Base-by-base conservation (phyloP, 2,797 vertebrate species). In the Austrolebias charrua region DNA sequence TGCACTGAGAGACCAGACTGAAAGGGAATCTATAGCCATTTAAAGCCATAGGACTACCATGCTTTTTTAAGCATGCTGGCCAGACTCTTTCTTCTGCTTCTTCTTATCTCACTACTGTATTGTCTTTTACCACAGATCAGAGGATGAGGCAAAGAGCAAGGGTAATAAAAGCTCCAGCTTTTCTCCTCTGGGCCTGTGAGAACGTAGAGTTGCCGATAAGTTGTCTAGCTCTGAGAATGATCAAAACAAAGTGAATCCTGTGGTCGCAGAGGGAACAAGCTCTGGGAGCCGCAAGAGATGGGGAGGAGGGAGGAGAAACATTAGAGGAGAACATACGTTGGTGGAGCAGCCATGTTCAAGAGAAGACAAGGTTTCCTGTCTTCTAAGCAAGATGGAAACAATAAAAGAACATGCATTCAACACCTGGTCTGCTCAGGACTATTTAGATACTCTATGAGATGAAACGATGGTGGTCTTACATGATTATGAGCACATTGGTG, bases 201-300 rank as follows among this genome's bases (percentile, higher is more conserved):
- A 83, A 82, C 75, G 76, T 76, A 80, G 83, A 86, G 84, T 75
- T 83, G 77, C 80, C 81, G 85, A 91, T 89, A 88, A 89, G 85
- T 87, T 90, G 85, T 84, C 83, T 67, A 60, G 83, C 84, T 86
- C 83, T 31, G 82, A 79, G 85, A 80, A 88, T 88, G 88, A 91
- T 91, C 85, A 87, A 90, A 90, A 89, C 86, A 82, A 85, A 89
- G 85, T 78, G 86, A 86, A 90, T 89, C 85, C 76, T 58, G 63
- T 78, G 82, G 81, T 81, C 72, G 63, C 85, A 53, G 62, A 83
- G 88, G 86, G 89, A 89, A 75, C 62, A 33, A 53, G 84, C 68
- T 80, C 78, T 78, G 76, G 60, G 65, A 55, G 53, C 43, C 6
- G n/a, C 33, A n/a, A 60, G 50, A 43, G 38, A 29, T 44, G 60